Conservation (phyloP, 2,888 invertebrate species). For the Epirrhoe alternata region DNA sequence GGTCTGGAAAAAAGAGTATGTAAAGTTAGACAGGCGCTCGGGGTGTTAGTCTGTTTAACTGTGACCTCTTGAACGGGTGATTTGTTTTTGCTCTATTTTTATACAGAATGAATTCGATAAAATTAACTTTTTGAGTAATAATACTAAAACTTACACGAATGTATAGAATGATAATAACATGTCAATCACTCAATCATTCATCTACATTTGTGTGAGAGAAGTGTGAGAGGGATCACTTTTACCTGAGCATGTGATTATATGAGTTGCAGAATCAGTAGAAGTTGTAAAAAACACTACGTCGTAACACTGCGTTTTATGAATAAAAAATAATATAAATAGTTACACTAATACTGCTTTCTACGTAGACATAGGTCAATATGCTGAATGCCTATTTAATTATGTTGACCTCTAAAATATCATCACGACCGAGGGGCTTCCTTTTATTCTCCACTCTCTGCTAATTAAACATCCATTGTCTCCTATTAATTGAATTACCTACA, state of each 20-base stretch:
- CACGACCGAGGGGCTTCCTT: constrained; percentile 37
- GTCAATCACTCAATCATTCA: too few species aligned
- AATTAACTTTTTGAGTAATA: too few species aligned
- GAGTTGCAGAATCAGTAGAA: too few species aligned
- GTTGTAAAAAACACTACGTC: too few species aligned
- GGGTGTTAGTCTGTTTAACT: constrained; percentile 1
- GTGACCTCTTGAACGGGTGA: neutral
- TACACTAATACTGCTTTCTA: neutral
- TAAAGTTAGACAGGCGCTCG: constrained; percentile 1
- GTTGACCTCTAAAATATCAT: constrained; percentile 40
- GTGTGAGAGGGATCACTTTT: too few species aligned
- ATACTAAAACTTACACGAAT: too few species aligned
- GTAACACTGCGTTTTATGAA: too few species aligned
- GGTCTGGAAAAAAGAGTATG: neutral
- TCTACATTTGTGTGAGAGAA: too few species aligned
- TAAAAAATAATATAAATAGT: too few species aligned
- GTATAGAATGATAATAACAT: too few species aligned
- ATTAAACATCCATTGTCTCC: constrained; percentile 47
- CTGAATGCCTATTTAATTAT: constrained; percentile 35
- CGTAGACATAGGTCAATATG: neutral
- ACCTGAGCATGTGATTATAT: too few species aligned
- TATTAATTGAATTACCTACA: constrained; percentile 41
- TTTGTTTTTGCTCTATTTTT: neutral
- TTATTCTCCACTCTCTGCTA: constrained; percentile 42
- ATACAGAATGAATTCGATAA: too few species aligned